These are phyloP conservation scores for Pelusios castaneus DNA, from an alignment of 2,113 vertebrate species.

Conservation along the genomic window DNA sequence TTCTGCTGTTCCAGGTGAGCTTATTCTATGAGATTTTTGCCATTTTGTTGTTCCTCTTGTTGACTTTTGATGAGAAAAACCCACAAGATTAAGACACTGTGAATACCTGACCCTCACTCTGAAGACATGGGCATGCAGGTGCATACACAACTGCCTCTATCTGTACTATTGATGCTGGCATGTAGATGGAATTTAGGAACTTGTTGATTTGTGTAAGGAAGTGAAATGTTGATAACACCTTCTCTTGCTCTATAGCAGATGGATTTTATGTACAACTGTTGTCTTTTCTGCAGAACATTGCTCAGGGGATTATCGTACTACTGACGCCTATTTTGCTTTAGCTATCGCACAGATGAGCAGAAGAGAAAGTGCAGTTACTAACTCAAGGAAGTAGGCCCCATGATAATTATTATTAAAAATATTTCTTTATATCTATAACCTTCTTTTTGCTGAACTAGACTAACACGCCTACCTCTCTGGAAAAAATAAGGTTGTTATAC, in stretches of 20 bases:
- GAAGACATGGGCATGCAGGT: constrained; percentile 42
- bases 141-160: constrained; percentile 21
- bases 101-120: not conserved
- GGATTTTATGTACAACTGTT: constrained; percentile 46
- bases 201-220: constrained; percentile 58
- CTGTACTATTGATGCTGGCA: constrained; percentile 38
- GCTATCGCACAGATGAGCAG: not conserved
- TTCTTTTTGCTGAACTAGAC: not conserved
- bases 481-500: not conserved
- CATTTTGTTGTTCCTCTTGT: not conserved
- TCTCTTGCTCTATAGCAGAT: constrained; percentile 27
- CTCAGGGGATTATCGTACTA: not conserved
- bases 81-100: rapidly evolving
- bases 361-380: not conserved
- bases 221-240: constrained; percentile 61
- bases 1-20: not conserved
- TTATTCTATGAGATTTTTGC: not conserved
- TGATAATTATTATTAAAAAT: not conserved
- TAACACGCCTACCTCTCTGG: too few relatives aligned
- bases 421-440: not conserved
- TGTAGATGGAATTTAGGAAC: constrained; percentile 47
- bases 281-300: constrained; percentile 36
- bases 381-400: not conserved
- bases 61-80: not conserved
- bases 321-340: not conserved